Conservation (phyloP, 2,113 vertebrate species). For the Passer domesticus region DNA sequence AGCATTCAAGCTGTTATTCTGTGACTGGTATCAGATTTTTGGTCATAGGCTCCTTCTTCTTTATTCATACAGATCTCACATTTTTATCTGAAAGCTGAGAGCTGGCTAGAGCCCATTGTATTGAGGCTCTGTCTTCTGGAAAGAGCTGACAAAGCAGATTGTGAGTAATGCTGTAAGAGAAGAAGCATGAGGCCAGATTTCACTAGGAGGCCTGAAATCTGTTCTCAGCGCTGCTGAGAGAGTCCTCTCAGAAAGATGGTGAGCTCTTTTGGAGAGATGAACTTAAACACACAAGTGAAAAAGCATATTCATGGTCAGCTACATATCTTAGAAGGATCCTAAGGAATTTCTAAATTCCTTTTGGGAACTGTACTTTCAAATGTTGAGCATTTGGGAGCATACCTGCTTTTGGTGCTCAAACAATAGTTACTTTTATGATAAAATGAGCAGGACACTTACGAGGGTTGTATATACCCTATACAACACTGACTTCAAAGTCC, state of each 20-base stretch:
- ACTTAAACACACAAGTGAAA: not conserved
- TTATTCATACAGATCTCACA: not conserved
- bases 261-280: not conserved
- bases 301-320: not conserved
- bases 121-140: not conserved
- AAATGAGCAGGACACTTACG: not conserved
- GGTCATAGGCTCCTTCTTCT: not conserved
- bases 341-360: not conserved
- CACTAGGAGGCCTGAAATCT: not conserved
- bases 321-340: not conserved
- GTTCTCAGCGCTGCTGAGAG: not conserved
- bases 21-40: not conserved
- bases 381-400: not conserved
- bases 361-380: not conserved
- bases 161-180: not conserved
- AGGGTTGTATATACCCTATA: not conserved
- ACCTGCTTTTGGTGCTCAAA: not conserved
- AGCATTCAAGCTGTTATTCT: not conserved
- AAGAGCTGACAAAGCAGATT: not conserved
- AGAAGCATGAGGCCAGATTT: not conserved
- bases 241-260: not conserved
- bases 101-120: not conserved
- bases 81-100: not conserved
- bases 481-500: not conserved
- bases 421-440: not conserved